Base-by-base conservation (phyloP, 2,113 vertebrate species). In the Cyphomyrus plagiostoma region DNA sequence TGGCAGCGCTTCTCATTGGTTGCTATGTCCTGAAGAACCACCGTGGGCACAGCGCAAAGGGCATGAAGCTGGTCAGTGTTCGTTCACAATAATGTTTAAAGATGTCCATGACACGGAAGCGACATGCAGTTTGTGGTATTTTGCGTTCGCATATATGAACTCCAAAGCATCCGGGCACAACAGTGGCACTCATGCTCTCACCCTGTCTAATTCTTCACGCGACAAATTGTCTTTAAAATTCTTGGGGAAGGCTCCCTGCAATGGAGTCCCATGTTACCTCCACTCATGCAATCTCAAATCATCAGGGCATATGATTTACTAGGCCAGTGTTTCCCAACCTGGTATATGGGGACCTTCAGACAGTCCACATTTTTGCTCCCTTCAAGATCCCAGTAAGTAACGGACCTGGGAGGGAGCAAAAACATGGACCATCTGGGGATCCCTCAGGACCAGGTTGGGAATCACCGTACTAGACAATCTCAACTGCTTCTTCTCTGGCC, bases 1-100 rank as follows among this genome's bases (percentile, higher is more conserved):
- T 98, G 93, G 98, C 97, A 0, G 92, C 94, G 83, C 92, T 98
- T 93, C 96, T 98, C 39, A 92, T 96, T 45, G 96, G 94, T 0
- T 96, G 95, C 0, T 98, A 98, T 66, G 96, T 96, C 93, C 93
- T 98, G 92, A 97, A 97, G 95, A 96, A 92, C 89, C 95, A 97
- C 85, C 95, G 94, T 84, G 95, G 94, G 89, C 97, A 96, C 94
- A 97, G 94, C 92, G 96, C 98, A 4, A 95, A 96, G 84, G 97
- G 97, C 49, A 93, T 98, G 91, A 93, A 97, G 93, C 97, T 99
- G 97, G 98, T 99, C 91, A 98, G 98, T 97, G 17, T 15, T 42
- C 17, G 0, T 11, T 23, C 53, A 6, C 70, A 39, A 19, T 39
- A 7, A 77, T 2, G 35, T 39, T 7, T 7, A 19, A 7, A 9